Evolutionary conservation across 2,888 invertebrate species (phyloP).

Genomic region (Nasonia oneida): DNA sequence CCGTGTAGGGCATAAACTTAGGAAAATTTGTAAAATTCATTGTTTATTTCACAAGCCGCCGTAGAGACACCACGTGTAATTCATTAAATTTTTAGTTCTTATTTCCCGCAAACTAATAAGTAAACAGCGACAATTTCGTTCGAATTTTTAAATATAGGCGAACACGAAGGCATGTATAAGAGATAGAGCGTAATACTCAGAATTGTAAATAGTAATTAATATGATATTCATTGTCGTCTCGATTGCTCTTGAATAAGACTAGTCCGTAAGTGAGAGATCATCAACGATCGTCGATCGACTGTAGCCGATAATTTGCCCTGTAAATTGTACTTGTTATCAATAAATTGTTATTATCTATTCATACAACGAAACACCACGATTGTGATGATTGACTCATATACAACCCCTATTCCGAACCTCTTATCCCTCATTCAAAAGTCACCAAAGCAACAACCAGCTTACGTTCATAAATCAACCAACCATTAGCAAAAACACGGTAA

Average conservation of each 20-base stretch:
- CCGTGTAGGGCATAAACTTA: background rate
- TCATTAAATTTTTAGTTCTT: background rate
- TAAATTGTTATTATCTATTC: conserved; percentile 70
- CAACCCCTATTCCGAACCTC: background rate
- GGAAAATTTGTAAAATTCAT: background rate
- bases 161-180: background rate
- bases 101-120: background rate
- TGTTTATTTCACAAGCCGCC: background rate
- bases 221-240: conserved; percentile 51
- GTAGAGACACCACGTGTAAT: background rate
- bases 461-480: conserved; percentile 48
- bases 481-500: conserved; percentile 42
- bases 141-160: background rate
- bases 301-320: conserved; percentile 55
- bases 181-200: conserved; percentile 35
- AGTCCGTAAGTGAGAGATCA: conserved; percentile 50
- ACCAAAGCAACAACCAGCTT: too few relatives aligned
- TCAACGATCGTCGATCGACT: conserved; percentile 12
- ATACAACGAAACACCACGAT: conserved; percentile 60
- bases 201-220: conserved; percentile 51
- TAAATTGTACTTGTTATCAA: conserved; percentile 68
- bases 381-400: background rate
- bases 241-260: conserved; percentile 53
- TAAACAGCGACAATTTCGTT: background rate
- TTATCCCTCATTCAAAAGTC: background rate